Evolutionary conservation across 2,797 vertebrate species (phyloP).

Genomic region (Ciconia nigra): DNA sequence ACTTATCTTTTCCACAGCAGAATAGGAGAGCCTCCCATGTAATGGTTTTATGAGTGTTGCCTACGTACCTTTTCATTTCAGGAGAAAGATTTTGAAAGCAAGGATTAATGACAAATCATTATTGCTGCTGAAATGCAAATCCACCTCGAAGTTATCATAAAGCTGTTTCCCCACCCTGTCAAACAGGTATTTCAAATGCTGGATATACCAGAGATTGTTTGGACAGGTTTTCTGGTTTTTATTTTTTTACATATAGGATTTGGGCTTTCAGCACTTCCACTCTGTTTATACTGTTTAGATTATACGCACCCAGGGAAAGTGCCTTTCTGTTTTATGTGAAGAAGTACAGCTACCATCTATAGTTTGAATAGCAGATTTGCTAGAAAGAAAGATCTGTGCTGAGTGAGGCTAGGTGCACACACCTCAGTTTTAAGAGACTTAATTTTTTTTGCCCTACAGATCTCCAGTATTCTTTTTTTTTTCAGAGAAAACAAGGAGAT

Average conservation of each 20-base stretch:
- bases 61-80: background rate
- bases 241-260: rapidly evolving
- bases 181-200: background rate
- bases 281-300: background rate
- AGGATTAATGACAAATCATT: background rate
- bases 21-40: background rate
- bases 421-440: background rate
- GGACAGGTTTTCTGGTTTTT: background rate
- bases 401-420: background rate
- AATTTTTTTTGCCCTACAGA: background rate
- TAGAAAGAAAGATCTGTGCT: background rate
- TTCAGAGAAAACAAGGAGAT: background rate
- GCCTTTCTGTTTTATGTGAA: background rate
- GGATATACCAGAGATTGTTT: background rate
- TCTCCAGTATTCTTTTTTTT: background rate
- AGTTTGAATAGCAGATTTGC: background rate
- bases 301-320: background rate
- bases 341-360: background rate
- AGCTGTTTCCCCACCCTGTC: background rate
- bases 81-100: background rate
- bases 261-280: background rate
- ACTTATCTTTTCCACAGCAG: background rate
- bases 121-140: background rate
- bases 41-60: background rate
- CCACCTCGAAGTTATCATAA: background rate